Conservation (phyloP, 37 sponge, comb jelly and placozoan species). For the Ianthella basta region DNA sequence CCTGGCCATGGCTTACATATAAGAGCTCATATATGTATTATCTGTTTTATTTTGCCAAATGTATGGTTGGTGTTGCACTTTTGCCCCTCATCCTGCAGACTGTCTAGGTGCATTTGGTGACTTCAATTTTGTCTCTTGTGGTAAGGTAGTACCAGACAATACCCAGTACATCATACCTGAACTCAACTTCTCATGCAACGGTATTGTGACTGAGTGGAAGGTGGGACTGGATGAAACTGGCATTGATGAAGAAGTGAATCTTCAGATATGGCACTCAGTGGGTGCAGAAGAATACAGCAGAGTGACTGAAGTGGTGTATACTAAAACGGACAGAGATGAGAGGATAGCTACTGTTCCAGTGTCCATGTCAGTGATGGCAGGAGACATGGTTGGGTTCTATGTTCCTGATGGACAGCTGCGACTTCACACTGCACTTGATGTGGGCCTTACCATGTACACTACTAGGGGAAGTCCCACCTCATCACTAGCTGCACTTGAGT, state of each 20-base stretch:
- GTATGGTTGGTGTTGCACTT: no score
- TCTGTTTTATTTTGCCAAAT: no score
- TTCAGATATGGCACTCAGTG: not conserved
- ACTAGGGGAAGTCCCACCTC: no score
- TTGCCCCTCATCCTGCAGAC: not conserved
- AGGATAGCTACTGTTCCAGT: not conserved
- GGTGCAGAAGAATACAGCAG: not conserved
- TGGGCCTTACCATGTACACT: no score
- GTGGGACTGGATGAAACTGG: constrained; percentile 1
- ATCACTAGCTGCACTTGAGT: no score
- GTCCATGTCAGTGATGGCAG: constrained; percentile 11
- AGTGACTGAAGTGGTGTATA: not conserved
- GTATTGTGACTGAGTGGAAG: constrained; percentile 22
- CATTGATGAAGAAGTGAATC: not conserved
- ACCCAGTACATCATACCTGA: not conserved
- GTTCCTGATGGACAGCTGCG: no score
- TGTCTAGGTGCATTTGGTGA: constrained; percentile 15
- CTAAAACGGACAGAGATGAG: not conserved
- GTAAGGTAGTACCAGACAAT: not conserved
- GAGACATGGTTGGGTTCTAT: constrained; percentile 25
- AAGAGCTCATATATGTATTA: no score
- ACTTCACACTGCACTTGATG: no score
- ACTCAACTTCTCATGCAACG: constrained; percentile 10
- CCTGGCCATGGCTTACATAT: no score
- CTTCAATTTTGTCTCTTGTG: not conserved